Percentiles rank a stretch among this genome's conserved stretches.
Conservation (phyloP, 2,797 vertebrate genomes). For the Gambelia wislizenii region DNA sequence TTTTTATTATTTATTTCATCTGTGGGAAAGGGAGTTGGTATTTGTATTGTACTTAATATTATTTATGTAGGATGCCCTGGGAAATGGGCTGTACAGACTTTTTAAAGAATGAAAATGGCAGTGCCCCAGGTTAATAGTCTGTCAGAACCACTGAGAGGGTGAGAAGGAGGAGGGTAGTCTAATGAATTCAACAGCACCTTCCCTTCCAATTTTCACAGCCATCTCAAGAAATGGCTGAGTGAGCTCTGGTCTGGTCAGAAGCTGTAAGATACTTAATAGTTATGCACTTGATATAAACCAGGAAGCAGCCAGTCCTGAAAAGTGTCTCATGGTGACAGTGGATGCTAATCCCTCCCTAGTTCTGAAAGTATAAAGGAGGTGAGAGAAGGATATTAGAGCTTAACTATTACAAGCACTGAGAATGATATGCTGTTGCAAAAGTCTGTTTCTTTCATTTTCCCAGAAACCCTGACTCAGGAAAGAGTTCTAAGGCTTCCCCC, state of each 20-base stretch:
- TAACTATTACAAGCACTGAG: constrained; percentile 6
- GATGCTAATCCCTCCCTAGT: constrained; percentile 26
- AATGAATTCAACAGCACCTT: not conserved
- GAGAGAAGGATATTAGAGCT: constrained; percentile 18
- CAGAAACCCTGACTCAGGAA: not conserved
- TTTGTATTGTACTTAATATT: constrained; percentile 4
- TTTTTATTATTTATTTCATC: not conserved
- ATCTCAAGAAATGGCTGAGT: not conserved
- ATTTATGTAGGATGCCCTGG: not conserved
- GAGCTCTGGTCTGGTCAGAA: constrained; percentile 12
- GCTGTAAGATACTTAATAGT: constrained; percentile 3
- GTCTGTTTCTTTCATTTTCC: not conserved
- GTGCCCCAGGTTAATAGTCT: not conserved
- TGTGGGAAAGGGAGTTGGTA: not conserved
- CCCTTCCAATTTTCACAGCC: not conserved
- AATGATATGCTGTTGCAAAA: not conserved
- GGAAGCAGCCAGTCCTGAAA: constrained; percentile 10
- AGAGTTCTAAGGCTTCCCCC: not conserved
- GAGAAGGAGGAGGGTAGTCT: not conserved
- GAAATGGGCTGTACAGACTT: too few species aligned
- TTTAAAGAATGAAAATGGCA: not conserved
- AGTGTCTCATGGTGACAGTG: constrained; percentile 20
- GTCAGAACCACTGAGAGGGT: not conserved
- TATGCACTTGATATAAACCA: constrained; percentile 10
- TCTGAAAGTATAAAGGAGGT: not conserved